Conservation (phyloP, 2,113 vertebrate genomes). For the Verasper variegatus region DNA sequence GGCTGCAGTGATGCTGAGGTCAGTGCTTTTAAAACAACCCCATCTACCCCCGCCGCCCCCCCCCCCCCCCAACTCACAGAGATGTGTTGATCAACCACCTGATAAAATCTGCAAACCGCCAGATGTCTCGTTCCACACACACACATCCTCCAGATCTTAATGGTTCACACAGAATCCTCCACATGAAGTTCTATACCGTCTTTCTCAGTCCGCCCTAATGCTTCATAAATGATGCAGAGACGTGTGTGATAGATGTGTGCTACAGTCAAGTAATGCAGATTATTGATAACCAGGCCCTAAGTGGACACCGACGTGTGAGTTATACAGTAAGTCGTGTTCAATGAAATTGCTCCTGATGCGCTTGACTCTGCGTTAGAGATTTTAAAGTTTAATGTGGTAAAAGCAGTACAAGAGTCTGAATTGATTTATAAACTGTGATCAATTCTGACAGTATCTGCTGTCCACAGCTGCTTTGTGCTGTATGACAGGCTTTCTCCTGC, state of each 20-base stretch:
- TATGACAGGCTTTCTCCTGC: neutral
- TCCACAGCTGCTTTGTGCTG: neutral
- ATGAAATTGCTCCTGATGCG: neutral
- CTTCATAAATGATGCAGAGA: neutral
- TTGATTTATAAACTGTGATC: neutral
- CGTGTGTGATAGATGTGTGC: neutral
- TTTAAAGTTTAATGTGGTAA: neutral
- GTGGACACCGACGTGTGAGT: neutral
- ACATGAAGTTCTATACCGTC: neutral
- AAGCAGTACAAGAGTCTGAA: neutral
- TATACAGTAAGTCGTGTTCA: neutral
- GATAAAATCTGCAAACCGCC: neutral
- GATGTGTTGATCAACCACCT: neutral
- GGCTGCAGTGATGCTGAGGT: neutral
- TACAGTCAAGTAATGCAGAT: neutral
- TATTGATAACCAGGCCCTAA: neutral
- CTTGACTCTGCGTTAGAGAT: neutral
- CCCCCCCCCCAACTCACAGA: neutral
- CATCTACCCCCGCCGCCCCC: too few relatives aligned
- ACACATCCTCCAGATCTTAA: too few relatives aligned
- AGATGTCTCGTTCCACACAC: neutral
- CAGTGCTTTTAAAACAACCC: neutral
- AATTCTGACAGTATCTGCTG: neutral
- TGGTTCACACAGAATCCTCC: too few relatives aligned
- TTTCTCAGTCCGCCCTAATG: too few relatives aligned